Percentiles rank a stretch among this genome's conserved stretches.
phyloP scores from a whole-genome alignment of 2,113 vertebrate genomes.

The Herpailurus yagouaroundi region DNA sequence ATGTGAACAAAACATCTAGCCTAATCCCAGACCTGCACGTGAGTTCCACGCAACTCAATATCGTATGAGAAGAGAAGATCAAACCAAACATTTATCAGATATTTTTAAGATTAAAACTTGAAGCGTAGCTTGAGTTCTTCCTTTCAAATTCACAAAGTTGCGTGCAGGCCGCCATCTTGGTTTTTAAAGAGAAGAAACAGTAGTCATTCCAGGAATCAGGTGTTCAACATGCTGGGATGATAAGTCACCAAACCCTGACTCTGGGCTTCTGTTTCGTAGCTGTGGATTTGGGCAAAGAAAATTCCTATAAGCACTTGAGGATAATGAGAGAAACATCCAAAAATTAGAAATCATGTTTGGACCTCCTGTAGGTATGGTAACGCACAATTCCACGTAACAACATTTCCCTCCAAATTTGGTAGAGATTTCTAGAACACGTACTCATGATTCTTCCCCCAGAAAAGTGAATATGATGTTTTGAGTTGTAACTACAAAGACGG shows the following conservation, averaged over 20 bases:
- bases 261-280: neutral
- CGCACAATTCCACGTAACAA: neutral
- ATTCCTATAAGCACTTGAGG: neutral
- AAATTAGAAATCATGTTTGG: neutral
- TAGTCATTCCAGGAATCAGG: neutral
- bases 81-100: neutral
- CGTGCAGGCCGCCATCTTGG: neutral
- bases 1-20: too few species aligned
- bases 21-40: accelerated
- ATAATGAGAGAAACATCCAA: neutral
- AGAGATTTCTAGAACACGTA: neutral
- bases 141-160: neutral
- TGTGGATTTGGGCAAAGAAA: neutral
- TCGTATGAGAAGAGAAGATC: neutral
- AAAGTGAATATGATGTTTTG: neutral
- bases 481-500: neutral
- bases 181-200: neutral
- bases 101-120: neutral
- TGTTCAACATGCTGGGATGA: neutral
- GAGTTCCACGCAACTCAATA: neutral
- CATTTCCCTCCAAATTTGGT: neutral
- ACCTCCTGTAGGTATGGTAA: neutral
- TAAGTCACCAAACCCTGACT: neutral
- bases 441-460: neutral
- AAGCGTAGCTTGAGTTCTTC: neutral